phyloP scores from a whole-genome alignment of 2,888 invertebrate genomes.

The Plusia festucae region DNA sequence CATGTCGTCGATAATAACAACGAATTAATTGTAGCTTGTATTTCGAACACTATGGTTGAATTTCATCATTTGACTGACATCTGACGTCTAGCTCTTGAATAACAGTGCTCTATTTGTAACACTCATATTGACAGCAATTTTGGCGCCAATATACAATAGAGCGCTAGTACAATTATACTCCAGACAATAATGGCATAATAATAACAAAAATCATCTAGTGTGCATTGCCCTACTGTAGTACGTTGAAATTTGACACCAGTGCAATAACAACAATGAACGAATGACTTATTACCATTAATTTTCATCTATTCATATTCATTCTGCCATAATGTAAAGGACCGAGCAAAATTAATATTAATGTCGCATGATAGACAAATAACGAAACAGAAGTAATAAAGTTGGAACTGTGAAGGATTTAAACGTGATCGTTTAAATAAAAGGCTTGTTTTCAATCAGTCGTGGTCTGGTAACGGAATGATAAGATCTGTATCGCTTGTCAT shows the following conservation, averaged over 20 bases:
- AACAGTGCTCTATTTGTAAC: not conserved
- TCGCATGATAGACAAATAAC: constrained; percentile 41
- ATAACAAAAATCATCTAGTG: not conserved
- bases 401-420: constrained; percentile 29
- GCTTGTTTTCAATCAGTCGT: constrained; percentile 40
- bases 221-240: constrained; percentile 14
- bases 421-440: constrained; percentile 51
- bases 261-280: constrained; percentile 50
- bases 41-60: constrained; percentile 2
- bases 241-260: constrained; percentile 50
- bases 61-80: not conserved
- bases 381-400: constrained; percentile 19
- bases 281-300: constrained; percentile 55
- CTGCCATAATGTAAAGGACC: constrained; percentile 28
- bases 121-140: constrained; percentile 1
- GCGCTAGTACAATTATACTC: not conserved
- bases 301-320: constrained; percentile 56
- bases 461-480: constrained; percentile 35
- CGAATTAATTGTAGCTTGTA: constrained; percentile 16
- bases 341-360: constrained; percentile 56
- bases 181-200: not conserved
- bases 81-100: not conserved
- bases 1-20: constrained; percentile 45
- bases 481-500: constrained; percentile 35
- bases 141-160: constrained; percentile 4